A percentile compares a stretch with the other conserved stretches of the same genome.
These are phyloP conservation scores for Xestia c-nigrum DNA, from an alignment of 2,888 invertebrate genomes.

Conservation along the genomic window DNA sequence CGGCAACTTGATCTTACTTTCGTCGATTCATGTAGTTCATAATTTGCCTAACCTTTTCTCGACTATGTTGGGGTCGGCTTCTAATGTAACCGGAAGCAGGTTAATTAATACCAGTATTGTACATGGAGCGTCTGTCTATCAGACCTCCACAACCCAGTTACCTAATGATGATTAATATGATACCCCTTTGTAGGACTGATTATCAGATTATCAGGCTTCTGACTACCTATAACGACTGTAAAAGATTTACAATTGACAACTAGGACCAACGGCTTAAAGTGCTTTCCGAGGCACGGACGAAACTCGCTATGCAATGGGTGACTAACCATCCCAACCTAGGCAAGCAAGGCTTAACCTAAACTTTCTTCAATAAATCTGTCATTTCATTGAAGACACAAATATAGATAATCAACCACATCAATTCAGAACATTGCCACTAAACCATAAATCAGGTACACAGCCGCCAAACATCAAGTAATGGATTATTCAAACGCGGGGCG, in stretches of 20 bases:
- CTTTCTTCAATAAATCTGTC: too few species aligned
- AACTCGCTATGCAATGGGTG: too few species aligned
- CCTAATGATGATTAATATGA: not conserved
- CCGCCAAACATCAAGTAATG: slow-evolving; percentile 52
- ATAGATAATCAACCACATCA: slow-evolving; percentile 1
- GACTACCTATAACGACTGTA: not conserved
- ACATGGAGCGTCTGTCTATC: not conserved
- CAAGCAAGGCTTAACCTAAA: too few species aligned
- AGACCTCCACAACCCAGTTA: not conserved
- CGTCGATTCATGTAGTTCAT: not conserved
- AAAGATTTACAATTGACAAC: not conserved
- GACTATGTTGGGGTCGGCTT: not conserved
- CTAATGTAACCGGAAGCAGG: not conserved
- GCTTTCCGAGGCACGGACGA: too few species aligned
- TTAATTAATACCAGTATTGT: not conserved
- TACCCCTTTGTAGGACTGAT: not conserved
- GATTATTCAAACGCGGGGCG: slow-evolving; percentile 55
- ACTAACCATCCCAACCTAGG: too few species aligned
- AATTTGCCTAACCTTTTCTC: not conserved
- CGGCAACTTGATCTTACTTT: not conserved
- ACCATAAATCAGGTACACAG: slow-evolving; percentile 33
- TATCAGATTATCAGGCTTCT: not conserved
- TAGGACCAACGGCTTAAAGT: too few species aligned
- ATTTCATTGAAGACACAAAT: not conserved
- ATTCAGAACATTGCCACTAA: slow-evolving; percentile 19